Conservation (phyloP, 92 coral and sea anemone genomes). For the Heteractis magnifica region DNA sequence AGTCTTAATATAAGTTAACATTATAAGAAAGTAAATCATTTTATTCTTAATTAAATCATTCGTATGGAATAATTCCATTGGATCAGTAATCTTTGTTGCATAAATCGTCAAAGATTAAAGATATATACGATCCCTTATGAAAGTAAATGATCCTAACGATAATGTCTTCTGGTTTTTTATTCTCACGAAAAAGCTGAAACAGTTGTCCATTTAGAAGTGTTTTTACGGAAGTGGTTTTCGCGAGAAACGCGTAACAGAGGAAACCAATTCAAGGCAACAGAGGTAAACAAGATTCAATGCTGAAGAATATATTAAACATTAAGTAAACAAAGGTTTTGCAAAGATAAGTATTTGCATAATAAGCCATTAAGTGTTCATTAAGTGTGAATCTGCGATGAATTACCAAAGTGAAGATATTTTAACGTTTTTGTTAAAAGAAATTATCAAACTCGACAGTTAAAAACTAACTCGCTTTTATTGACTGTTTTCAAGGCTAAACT, state of each 20-base stretch:
- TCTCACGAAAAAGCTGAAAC: constrained; percentile 1
- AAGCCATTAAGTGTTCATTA: constrained; percentile 1
- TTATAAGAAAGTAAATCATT: neutral
- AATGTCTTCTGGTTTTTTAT: neutral
- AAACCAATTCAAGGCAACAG: neutral
- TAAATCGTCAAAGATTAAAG: neutral
- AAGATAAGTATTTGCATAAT: constrained; percentile 1
- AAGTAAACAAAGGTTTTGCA: constrained; percentile 1
- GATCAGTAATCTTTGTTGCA: neutral
- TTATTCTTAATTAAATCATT: neutral
- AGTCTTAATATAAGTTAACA: no score
- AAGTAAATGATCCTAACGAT: neutral
- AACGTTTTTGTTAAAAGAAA: neutral
- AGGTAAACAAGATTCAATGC: neutral
- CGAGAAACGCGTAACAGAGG: neutral
- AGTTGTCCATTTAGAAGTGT: neutral
- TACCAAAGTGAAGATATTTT: neutral
- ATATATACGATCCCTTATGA: neutral
- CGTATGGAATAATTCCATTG: neutral
- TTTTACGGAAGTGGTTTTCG: neutral
- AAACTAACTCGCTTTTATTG: neutral
- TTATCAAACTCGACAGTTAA: neutral
- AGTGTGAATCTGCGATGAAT: neutral
- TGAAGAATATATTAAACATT: neutral
- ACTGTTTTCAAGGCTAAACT: neutral